These are phyloP conservation scores for Dendrocincla tyrannina DNA, from an alignment of 2,797 vertebrate genomes.

Conservation along the genomic window DNA sequence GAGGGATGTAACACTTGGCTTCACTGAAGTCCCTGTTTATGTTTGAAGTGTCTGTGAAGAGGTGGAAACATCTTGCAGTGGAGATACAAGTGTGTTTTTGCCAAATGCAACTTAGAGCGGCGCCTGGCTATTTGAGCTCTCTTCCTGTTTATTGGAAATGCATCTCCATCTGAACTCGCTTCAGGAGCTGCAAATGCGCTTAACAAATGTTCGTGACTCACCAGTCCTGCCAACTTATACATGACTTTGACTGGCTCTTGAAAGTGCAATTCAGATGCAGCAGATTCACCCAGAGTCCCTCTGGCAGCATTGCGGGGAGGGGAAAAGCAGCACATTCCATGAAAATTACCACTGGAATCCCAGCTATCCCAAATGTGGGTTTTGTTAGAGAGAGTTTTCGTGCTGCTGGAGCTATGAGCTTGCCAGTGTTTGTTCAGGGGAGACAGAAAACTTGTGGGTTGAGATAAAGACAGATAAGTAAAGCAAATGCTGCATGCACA, in stretches of 20 bases:
- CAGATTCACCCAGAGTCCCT: not conserved
- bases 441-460: not conserved
- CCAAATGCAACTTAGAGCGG: not conserved
- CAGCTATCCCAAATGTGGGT: constrained; percentile 6
- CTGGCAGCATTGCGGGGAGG: not conserved
- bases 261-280: not conserved
- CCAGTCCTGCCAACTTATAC: not conserved
- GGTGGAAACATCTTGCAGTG: not conserved
- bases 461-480: not conserved
- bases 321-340: not conserved
- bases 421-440: not conserved
- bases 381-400: not conserved
- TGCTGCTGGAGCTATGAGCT: not conserved
- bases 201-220: not conserved
- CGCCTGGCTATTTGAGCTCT: not conserved
- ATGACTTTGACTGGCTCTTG: not conserved
- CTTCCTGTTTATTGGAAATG: constrained; percentile 24
- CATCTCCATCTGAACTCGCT: not conserved
- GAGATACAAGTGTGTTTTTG: not conserved
- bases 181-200: not conserved
- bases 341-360: constrained; percentile 18
- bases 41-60: not conserved
- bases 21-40: not conserved
- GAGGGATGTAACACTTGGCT: constrained; percentile 51
- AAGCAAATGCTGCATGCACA: not conserved